Evolutionary conservation across 2,113 vertebrate species (phyloP), one percentile per base, ranked within the genome.

Genomic region (Loxodonta africana): DNA sequence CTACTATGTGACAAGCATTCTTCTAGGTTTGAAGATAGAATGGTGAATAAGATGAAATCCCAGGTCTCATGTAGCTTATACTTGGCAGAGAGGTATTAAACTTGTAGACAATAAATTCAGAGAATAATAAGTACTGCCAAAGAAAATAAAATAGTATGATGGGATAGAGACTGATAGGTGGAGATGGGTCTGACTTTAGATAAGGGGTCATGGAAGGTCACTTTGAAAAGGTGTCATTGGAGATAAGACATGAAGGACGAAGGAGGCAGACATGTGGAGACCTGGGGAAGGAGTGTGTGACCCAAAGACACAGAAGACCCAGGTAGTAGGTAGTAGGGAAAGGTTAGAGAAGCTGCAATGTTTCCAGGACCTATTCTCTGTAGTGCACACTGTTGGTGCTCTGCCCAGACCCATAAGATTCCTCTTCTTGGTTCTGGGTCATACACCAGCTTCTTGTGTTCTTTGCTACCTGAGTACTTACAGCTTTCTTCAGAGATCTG

Each of bases 21-120:
- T 90, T 92, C 41, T 83, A 46, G 30, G 37, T 81, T 30, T 63
- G 17, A 88, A 90, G 63, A 80, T 91, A 63, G 78, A 96, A 90
- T 88, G n/a, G 8, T 91, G 5, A 83, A 81, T 8, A 95, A 80
- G 48, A 90, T 51, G 14, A 69, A 78, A 95, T 73, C 33, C 60
- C 33, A 23, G 53, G 23, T 21, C 37, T 94, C 9, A 5, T 48
- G 48, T 21, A 63, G 37, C 5, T 90, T 80, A n/a, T 4, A 46
- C 25, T 73, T 37, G 81, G 18, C 1, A 87, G 15, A 94, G 7
- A 92, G 30, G 37, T n/a, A n/a, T 90, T 85, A 88, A 60, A 82
- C 0, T 33, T 95, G 14, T 26, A 78, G 77, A 78, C 10, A 90
- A 67, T 62, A 86, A 20, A 88, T 83, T 46, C 69, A 93, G 15